These are phyloP conservation scores for Himalopsyche phryganea DNA, from an alignment of 1,140 invertebrate genomes.

Conservation along the genomic window DNA sequence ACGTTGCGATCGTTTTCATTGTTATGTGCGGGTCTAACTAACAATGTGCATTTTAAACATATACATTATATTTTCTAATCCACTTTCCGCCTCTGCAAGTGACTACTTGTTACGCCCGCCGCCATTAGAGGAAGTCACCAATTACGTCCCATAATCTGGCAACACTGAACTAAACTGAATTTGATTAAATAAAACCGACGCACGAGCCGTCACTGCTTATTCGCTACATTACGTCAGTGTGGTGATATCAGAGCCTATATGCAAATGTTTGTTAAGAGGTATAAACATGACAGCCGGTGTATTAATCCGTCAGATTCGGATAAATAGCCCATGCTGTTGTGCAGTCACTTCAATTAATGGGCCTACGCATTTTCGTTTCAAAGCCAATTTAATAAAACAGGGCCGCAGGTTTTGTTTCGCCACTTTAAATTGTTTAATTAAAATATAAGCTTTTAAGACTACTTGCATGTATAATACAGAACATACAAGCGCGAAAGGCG, in stretches of 20 bases:
- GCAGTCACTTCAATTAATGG: neutral
- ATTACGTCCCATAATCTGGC: conserved; percentile 7
- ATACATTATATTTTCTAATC: neutral
- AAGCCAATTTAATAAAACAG: neutral
- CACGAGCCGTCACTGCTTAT: no score
- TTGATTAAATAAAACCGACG: no score
- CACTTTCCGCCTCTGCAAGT: neutral
- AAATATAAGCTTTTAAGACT: no score
- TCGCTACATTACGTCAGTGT: neutral
- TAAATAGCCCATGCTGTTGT: neutral
- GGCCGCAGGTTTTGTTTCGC: neutral
- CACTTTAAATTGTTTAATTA: no score
- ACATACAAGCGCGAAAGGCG: no score
- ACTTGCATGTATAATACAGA: no score
- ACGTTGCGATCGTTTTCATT: no score
- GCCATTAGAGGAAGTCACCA: neutral
- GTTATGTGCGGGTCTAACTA: neutral
- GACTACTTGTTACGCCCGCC: neutral
- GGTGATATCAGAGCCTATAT: neutral
- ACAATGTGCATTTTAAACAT: neutral
- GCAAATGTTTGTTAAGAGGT: neutral
- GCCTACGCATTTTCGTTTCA: neutral
- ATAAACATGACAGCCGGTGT: neutral
- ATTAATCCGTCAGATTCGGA: neutral
- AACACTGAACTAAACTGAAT: neutral